phyloP scores from a whole-genome alignment of 2,113 vertebrate species.

The Platanista minor region DNA sequence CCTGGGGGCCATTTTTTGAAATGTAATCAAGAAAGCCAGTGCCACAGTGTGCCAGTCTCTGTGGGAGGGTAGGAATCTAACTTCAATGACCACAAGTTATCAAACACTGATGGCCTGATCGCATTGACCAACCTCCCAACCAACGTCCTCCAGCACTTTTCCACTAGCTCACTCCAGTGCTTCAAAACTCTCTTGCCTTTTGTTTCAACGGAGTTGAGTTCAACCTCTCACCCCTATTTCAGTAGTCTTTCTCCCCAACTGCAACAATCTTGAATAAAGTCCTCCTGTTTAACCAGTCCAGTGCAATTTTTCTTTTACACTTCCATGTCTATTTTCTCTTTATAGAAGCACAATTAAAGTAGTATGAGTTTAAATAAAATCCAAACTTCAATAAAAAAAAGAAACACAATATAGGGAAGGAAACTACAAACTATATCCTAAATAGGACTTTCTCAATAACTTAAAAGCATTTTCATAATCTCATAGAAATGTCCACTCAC shows the following conservation, averaged over 20 bases:
- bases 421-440: not conserved
- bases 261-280: not conserved
- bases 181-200: not conserved
- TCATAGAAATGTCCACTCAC: not conserved
- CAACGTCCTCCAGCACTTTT: not conserved
- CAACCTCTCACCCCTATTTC: not conserved
- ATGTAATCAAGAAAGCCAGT: not conserved
- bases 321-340: not conserved
- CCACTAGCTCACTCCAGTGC: not conserved
- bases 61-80: not conserved
- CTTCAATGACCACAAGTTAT: not conserved
- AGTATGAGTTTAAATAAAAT: not conserved
- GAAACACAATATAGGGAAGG: not conserved
- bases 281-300: not conserved
- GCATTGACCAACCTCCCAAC: not conserved
- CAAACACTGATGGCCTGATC: not conserved
- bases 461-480: not conserved
- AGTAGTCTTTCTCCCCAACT: not conserved
- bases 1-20: not conserved
- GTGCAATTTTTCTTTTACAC: not conserved
- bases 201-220: not conserved
- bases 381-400: not conserved
- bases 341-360: not conserved
- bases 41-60: not conserved
- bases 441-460: not conserved